phyloP scores from a whole-genome alignment of 2,888 invertebrate species.

The Cotesia congregata region DNA sequence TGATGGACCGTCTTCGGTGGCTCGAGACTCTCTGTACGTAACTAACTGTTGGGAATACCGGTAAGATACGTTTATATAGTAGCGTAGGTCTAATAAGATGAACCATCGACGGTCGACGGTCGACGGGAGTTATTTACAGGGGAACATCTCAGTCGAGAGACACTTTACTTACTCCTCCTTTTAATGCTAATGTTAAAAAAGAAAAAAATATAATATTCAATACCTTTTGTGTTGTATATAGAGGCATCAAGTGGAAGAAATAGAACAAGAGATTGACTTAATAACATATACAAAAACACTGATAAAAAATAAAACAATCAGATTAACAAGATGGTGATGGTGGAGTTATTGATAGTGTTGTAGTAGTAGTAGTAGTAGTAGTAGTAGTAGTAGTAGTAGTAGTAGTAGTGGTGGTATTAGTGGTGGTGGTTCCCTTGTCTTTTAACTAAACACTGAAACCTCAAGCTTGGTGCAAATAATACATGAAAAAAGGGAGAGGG shows the following conservation, averaged over 20 bases:
- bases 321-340: too few species aligned
- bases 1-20: slow-evolving; percentile 53
- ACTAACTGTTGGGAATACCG: slow-evolving; percentile 66
- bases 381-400: not conserved
- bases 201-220: too few species aligned
- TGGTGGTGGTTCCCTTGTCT: not conserved
- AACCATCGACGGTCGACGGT: slow-evolving; percentile 66
- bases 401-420: not conserved
- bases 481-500: too few species aligned
- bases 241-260: too few species aligned
- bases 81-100: slow-evolving; percentile 68
- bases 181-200: slow-evolving; percentile 42
- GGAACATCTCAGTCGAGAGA: slow-evolving; percentile 35
- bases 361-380: not conserved
- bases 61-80: slow-evolving; percentile 66
- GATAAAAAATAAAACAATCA: too few species aligned
- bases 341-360: not conserved
- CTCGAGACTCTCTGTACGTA: slow-evolving; percentile 60
- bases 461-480: too few species aligned
- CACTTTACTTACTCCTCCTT: not conserved
- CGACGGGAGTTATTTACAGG: slow-evolving; percentile 50
- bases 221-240: too few species aligned
- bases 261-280: too few species aligned
- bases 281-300: too few species aligned
- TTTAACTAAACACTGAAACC: not conserved